Evolutionary conservation across 2,797 vertebrate species (phyloP), one percentile per base, ranked within the genome.

Genomic region (Orientallactaga sibirica): DNA sequence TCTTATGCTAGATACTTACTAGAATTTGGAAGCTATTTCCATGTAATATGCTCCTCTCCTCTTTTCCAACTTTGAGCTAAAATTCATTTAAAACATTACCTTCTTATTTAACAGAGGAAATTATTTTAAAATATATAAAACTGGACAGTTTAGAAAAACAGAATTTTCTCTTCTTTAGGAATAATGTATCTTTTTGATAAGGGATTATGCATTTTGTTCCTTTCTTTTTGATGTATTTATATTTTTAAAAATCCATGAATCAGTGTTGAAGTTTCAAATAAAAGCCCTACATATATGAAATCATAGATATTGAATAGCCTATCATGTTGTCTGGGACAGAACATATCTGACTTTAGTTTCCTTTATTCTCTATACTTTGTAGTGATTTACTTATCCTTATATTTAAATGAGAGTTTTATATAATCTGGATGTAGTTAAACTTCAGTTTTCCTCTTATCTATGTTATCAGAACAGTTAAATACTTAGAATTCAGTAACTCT

Each of bases 341-440:
- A 78, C 6, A 29, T 67, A 41, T 41, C 11, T 89, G 22, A 88
- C 24, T 80, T 93, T n/a, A 90, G 0, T 86, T 88, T 74, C 88
- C 9, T 83, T 0, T 55, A 48, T 71, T 41, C 20, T 78, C 37
- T 75, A 66, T 81, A 84, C n/a, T 61, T 81, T 79, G 37, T 3
- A 80, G 25, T 74, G 85, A 81, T 92, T 97, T 85, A 81, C 73
- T 91, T 91, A 84, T 33, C 4, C 20, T 73, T 77, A 5, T 18
- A 52, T 93, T 90, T 94, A 33, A 93, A 67, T 89, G 48, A 86
- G 41, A 82, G 10, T 91, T 61, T 77, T 70, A 62, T 62, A 43
- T 82, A 91, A 81, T 82, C 19, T 29, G 73, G 84, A 76, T 86
- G 22, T 64, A 93, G 87, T 87, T 95, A 87, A 86, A 84, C 37